Evolutionary conservation across 2,797 vertebrate genomes (phyloP), one percentile per base, ranked within the genome.

Genomic region (Sebastes vulpes): DNA sequence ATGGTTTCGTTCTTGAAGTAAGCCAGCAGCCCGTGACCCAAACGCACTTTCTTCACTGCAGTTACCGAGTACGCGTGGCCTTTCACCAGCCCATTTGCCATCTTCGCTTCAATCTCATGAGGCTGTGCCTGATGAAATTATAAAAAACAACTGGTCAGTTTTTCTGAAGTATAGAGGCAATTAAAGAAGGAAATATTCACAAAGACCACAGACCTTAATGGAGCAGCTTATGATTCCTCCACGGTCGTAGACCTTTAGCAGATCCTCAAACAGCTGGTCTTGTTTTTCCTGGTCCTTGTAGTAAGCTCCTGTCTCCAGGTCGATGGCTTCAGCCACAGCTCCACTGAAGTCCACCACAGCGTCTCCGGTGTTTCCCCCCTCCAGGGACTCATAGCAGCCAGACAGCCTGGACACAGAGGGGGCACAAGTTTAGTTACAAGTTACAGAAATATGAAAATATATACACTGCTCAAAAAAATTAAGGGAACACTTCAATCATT

Each of bases 261-360:
- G 84, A 32, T 98, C 96, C 73, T 95, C 95, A 82, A 99, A 98
- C 52, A 99, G 95, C 31, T 94, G 94, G 81, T 97, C 95, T 77
- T 96, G 95, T 81, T 87, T 94, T 14, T 86, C 2, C 72, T 92
- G 89, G 63, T 96, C 93, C 5, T 83, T 89, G 3, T 88, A 84
- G 69, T 74, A 95, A 28, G 75, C 86, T 3, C 50, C 91, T 2
- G 2, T 58, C 60, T 94, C 91, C 92, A 99, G 89, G 89, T 94
- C 92, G 38, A 99, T 83, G 77, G 95, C 89, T 92, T 99, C 98
- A 6, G 96, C 87, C 76, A 99, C 96, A 1, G 97, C 97, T 31
- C 98, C 98, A 11, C 97, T 98, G 91, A 99, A 99, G 88, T 99
- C 98, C 85, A 98, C 97, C 73, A 99, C 96, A 8, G 98, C 97